Evolutionary conservation across 2,888 invertebrate genomes (phyloP), one percentile per base, ranked within the genome.

Genomic region (Plebejus argus): DNA sequence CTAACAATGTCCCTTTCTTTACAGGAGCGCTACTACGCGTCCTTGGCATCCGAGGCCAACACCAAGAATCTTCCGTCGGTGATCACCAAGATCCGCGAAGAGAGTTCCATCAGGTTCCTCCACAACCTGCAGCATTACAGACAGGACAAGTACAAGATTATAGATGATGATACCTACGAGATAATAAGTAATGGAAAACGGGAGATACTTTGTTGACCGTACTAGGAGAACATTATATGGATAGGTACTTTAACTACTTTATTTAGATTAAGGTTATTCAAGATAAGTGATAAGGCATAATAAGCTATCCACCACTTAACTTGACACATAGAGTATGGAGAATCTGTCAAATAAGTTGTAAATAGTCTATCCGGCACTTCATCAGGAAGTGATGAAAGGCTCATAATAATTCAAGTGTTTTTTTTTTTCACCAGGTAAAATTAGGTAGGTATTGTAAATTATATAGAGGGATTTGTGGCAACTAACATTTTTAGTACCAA

Each of bases 11-110:
- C 3, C 3, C 18, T 77, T 86, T 82, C 81, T 90, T 88, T 1
- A 53, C 96, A 96, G 92, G 96, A 96, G 84, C 90, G 90, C 70
- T 97, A 97, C 86, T 97, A 97, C 88, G 94, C 96, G 15, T 96
- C 96, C 23, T 87, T 97, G 33, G 96, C 97, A 0, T 85, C 90
- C 0, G 95, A 95, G 80, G 96, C 96, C 0, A 91, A 93, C n/a
- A 94, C 96, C 15, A 88, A 91, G 33, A 95, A 94, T 1, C 90
- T 97, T 3, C 96, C 96, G 0, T 95, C 95, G 0, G 96, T 96
- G 3, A 92, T 97, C 71, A 95, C 96, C 10, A 96, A 96, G 83
- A 94, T 97, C 45, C 95, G 97, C 76, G 96, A 96, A 79, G 95
- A 96, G 82, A 96, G 96, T 83, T 95, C 96, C 5, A 89, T 87